These are phyloP conservation scores for Andrena cerasifolii DNA, from an alignment of 1,140 invertebrate genomes.

Conservation along the genomic window DNA sequence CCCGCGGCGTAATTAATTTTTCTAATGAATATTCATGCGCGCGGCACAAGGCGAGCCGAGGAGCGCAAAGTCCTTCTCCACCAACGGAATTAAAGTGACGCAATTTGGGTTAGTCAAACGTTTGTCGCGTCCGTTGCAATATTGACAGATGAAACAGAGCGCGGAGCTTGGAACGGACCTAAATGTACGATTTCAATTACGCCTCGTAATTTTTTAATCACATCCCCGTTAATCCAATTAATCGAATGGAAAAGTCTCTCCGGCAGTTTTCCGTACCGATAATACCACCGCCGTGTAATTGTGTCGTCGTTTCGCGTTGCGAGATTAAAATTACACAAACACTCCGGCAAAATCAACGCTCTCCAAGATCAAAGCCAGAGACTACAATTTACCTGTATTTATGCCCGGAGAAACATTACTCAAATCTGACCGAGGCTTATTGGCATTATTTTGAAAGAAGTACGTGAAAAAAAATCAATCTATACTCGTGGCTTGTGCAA, in stretches of 20 bases:
- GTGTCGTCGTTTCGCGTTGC: background rate
- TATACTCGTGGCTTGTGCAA: too few relatives aligned
- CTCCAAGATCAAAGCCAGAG: background rate
- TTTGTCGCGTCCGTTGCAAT: background rate
- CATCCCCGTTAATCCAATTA: background rate
- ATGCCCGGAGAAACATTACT: background rate
- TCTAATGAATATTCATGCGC: constrained; percentile 27
- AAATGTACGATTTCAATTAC: constrained; percentile 1
- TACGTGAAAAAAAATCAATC: too few relatives aligned
- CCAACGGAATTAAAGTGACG: background rate
- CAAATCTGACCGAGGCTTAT: too few relatives aligned
- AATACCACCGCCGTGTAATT: background rate
- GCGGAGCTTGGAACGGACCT: background rate
- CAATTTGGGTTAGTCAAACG: constrained; percentile 15
- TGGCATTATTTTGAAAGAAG: too few relatives aligned
- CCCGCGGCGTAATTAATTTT: constrained; percentile 23
- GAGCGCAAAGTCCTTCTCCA: background rate
- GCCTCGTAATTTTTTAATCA: background rate
- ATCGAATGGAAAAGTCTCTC: background rate
- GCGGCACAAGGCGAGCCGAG: background rate
- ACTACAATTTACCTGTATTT: too few relatives aligned
- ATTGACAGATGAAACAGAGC: background rate
- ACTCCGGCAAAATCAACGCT: background rate
- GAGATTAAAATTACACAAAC: background rate
- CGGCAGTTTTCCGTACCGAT: background rate